phyloP scores from a whole-genome alignment of 2,113 vertebrate species.

The Oceanodroma tethys region DNA sequence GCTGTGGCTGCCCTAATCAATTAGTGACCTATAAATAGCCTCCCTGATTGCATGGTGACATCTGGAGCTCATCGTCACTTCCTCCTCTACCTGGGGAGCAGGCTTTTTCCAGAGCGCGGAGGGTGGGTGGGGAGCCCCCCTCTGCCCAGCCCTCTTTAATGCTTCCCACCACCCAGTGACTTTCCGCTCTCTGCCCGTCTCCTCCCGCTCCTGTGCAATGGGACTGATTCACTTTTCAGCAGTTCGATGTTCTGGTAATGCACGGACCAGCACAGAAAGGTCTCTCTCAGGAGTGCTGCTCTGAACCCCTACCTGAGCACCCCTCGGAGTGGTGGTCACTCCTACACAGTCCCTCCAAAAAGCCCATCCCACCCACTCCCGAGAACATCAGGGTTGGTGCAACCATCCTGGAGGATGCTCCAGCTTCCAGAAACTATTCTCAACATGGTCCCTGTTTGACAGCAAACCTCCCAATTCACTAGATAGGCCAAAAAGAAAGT shows the following conservation, averaged over 20 bases:
- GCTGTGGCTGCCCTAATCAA: constrained; percentile 18
- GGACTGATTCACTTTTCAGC: neutral
- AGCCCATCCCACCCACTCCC: neutral
- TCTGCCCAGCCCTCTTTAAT: constrained; percentile 5
- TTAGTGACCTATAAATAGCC: constrained; percentile 33
- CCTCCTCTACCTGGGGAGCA: neutral
- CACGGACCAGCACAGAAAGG: rapidly evolving
- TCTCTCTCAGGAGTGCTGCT: neutral
- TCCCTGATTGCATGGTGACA: constrained; percentile 23
- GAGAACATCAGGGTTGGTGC: neutral
- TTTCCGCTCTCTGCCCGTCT: constrained; percentile 15
- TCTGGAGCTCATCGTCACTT: neutral
- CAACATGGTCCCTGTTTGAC: neutral
- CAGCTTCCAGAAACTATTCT: neutral
- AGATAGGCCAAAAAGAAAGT: neutral
- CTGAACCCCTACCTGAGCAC: neutral
- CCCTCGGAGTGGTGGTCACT: neutral
- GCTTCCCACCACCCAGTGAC: neutral
- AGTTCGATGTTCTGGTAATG: neutral
- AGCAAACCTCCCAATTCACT: neutral
- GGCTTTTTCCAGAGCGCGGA: neutral
- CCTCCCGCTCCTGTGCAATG: neutral
- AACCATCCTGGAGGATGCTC: neutral
- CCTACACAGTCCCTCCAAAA: neutral
- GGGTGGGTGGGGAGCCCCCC: neutral